Evolutionary conservation across 2,797 vertebrate species (phyloP).

Genomic region (Sebastes miniatus): DNA sequence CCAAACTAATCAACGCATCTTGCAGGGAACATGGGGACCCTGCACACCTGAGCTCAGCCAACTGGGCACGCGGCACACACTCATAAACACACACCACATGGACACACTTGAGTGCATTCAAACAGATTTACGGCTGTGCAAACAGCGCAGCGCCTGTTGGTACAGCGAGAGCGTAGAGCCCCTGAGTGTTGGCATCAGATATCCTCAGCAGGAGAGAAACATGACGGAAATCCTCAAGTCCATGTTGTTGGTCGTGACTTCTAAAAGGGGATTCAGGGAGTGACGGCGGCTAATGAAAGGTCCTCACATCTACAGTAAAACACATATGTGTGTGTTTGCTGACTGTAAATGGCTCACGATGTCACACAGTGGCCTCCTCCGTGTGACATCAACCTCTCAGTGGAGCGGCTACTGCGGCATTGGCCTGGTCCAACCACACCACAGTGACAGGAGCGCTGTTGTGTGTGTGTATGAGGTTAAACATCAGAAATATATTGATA

Average conservation of each 20-base stretch:
- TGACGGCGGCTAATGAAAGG: not conserved
- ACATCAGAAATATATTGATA: not conserved
- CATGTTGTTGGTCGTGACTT: not conserved
- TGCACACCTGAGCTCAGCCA: slow-evolving; percentile 57
- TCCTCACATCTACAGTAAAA: not conserved
- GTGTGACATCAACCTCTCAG: slow-evolving; percentile 21
- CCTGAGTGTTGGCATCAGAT: not conserved
- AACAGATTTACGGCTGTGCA: slow-evolving; percentile 9
- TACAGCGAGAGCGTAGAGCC: not conserved
- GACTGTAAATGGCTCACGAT: slow-evolving; percentile 14
- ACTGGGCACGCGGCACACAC: slow-evolving; percentile 38
- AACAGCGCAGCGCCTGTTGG: slow-evolving; percentile 35
- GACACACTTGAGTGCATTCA: not conserved
- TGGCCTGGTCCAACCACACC: slow-evolving; percentile 5
- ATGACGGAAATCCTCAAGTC: not conserved
- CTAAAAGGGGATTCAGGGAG: not conserved
- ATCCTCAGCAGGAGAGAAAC: not conserved
- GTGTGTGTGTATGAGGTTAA: not conserved
- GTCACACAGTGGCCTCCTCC: slow-evolving; percentile 16
- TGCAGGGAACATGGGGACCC: slow-evolving; percentile 58
- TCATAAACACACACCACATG: not conserved
- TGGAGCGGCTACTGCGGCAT: slow-evolving; percentile 25
- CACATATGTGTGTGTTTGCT: not conserved
- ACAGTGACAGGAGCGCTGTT: not conserved
- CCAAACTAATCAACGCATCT: slow-evolving; percentile 81